Conservation (phyloP, 2,888 invertebrate species). For the Lomographa bimaculata region DNA sequence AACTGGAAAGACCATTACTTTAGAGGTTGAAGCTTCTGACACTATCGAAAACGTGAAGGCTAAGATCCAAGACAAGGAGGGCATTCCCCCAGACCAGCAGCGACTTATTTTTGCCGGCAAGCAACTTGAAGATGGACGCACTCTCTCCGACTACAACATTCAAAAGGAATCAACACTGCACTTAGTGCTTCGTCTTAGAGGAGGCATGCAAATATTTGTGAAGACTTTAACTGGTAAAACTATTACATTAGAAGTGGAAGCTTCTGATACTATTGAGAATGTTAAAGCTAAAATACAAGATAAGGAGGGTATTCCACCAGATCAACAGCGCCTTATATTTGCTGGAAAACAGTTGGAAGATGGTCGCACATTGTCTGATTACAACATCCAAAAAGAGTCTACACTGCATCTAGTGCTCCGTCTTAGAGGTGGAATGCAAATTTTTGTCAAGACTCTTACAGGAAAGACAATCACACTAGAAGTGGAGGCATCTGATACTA, state of each 20-base stretch:
- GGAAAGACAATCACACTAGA: conserved; percentile 62
- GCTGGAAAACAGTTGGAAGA: conserved; percentile 68
- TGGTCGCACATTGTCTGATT: conserved; percentile 65
- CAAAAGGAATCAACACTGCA: conserved; percentile 63
- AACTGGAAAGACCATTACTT: conserved; percentile 60
- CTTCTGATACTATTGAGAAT: conserved; percentile 64
- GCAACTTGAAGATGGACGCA: conserved; percentile 61
- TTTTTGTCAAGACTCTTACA: conserved; percentile 60
- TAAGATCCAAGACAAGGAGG: conserved; percentile 68
- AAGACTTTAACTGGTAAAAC: conserved; percentile 63
- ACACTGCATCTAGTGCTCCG: conserved; percentile 63
- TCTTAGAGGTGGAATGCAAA: conserved; percentile 66
- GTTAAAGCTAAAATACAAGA: conserved; percentile 66
- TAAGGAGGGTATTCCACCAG: conserved; percentile 64
- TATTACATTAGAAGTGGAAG: conserved; percentile 58
- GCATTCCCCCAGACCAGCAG: conserved; percentile 67
- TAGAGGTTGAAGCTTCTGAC: conserved; percentile 63
- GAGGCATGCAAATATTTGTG: conserved; percentile 69
- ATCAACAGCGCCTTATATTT: conserved; percentile 61
- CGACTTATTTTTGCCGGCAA: conserved; percentile 62
- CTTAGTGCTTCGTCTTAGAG: conserved; percentile 56
- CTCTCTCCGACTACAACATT: conserved; percentile 60
- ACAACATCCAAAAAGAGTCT: conserved; percentile 69
- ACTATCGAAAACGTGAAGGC: conserved; percentile 71
- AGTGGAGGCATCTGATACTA: conserved; percentile 59